These are phyloP conservation scores for Lerema accius DNA, from an alignment of 1,140 invertebrate genomes.

Conservation along the genomic window DNA sequence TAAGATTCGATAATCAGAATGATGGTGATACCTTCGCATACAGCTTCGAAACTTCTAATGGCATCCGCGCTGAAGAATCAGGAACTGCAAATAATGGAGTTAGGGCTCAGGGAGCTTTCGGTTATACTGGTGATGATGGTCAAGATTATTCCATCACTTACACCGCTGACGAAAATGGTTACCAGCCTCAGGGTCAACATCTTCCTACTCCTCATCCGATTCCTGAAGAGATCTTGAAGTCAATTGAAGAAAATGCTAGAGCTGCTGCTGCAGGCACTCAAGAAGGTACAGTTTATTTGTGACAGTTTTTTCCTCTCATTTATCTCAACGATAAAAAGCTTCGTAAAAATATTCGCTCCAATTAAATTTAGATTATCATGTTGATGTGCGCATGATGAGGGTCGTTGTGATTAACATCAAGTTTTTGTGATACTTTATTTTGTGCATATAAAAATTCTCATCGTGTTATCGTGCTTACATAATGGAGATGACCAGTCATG, in stretches of 20 bases:
- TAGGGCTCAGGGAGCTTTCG: slow-evolving; percentile 66
- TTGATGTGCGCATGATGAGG: neutral
- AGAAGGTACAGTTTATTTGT: slow-evolving; percentile 59
- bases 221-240: slow-evolving; percentile 74
- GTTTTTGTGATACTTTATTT: no score
- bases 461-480: no score
- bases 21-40: slow-evolving; percentile 69
- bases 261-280: slow-evolving; percentile 73
- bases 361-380: neutral
- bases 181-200: slow-evolving; percentile 81
- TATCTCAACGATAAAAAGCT: no score
- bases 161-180: slow-evolving; percentile 92
- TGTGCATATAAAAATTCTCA: no score
- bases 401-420: neutral
- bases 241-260: slow-evolving; percentile 71
- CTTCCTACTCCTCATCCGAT: slow-evolving; percentile 78
- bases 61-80: slow-evolving; percentile 72
- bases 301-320: neutral
- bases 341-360: neutral
- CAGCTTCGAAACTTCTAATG: slow-evolving; percentile 74
- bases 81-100: slow-evolving; percentile 72
- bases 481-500: no score
- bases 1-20: slow-evolving; percentile 64
- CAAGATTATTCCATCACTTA: slow-evolving; percentile 87
- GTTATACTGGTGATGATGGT: slow-evolving; percentile 86